Base-by-base conservation (phyloP, 2,888 invertebrate genomes). In the Lasioglossum lativentre region DNA sequence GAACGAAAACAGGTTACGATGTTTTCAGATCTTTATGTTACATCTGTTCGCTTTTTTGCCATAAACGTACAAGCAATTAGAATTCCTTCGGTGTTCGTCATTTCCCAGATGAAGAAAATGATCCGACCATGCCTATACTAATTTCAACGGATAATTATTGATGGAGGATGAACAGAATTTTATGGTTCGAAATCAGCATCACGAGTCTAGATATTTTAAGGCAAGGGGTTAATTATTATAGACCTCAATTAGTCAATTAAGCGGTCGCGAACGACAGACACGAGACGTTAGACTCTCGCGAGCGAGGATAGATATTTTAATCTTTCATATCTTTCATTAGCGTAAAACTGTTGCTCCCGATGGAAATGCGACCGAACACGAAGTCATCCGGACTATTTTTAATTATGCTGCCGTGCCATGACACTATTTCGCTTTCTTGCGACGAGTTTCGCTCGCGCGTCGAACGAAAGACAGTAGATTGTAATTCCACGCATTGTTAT, bases 401-500 rank as follows among this genome's bases (percentile, higher is more conserved):
- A 63, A 63, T 63, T 34, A 63, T 19, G 63, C 63, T 63, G 30
- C 63, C 59, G 63, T 63, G 30, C 63, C 19, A 3, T 19, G 19
- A 3, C 19, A 34, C 30, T 63, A 63, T 34, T 63, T 34, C 63
- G 30, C 63, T 63, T 63, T 63, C 63, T 30, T 34, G 63, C 30
- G 63, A 30, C 30, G 68, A 2, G 8, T 38, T 1, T 4, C 8
- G 66, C 34, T 10, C 38, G 66, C 23, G 10, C 68, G 63, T 8
- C 68, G 68, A 23, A 0, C 23, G 23, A 23, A 68, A 68, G 38
- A 19, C 68, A 34, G 66, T 34, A 34, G 66, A 66, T 66, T 68
- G 38, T 68, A 34, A 40, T 40, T 75, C 59, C 52, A n/a, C 75
- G 59, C 59, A 38, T 34, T 75, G 56, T 59, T 59, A 68, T 23